Conservation (phyloP, 2,113 vertebrate species). For the Alces alces region DNA sequence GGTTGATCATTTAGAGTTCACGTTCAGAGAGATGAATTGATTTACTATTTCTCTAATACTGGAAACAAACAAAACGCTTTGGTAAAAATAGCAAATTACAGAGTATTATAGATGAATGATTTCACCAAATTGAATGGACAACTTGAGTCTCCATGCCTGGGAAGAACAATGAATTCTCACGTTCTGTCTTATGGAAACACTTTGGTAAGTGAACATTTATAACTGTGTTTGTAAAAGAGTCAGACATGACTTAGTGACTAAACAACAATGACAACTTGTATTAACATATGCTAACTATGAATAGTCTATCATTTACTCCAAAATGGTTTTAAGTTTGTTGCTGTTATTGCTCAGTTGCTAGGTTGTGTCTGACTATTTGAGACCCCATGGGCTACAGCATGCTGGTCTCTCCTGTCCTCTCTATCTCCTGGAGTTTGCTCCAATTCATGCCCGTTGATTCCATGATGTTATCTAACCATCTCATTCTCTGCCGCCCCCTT, state of each 20-base stretch:
- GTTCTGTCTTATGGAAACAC: not conserved
- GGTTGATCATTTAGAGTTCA: slow-evolving; percentile 30
- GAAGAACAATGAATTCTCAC: not conserved
- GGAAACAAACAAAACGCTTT: slow-evolving; percentile 29
- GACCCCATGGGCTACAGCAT: not conserved
- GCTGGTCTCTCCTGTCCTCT: not conserved
- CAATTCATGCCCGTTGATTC: not conserved
- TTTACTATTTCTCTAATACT: slow-evolving; percentile 35
- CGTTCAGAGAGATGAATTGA: slow-evolving; percentile 36
- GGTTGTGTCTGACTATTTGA: not conserved
- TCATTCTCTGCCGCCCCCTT: not conserved
- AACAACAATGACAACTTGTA: not conserved
- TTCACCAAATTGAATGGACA: not conserved
- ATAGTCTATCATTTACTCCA: not conserved
- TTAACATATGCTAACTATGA: not conserved
- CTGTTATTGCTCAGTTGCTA: not conserved
- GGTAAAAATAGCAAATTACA: slow-evolving; percentile 22
- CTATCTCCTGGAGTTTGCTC: not conserved
- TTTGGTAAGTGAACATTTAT: not conserved
- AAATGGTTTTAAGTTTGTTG: not conserved
- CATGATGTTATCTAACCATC: not conserved
- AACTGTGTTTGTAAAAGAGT: not conserved
- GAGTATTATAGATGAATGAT: not conserved
- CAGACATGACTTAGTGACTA: not conserved
- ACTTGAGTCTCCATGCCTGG: not conserved